Evolutionary conservation across 2,888 invertebrate genomes (phyloP), one percentile per base, ranked within the genome.

Genomic region (Pyrochroa serraticornis): DNA sequence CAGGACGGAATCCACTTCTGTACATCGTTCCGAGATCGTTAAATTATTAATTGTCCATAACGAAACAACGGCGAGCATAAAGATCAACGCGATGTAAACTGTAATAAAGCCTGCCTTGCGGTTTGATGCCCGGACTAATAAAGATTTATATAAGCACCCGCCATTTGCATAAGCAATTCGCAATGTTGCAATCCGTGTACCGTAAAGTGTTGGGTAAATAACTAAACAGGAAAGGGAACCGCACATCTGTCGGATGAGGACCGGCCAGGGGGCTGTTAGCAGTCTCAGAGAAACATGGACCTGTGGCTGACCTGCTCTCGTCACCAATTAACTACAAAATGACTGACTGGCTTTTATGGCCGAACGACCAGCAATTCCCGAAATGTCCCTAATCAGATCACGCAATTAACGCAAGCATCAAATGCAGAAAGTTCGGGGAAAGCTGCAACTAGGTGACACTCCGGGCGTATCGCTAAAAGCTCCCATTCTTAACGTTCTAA

Each of bases 291-390:
- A 53, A 39, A 53, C 45, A 34, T 46, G 32, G 53, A 53, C 53
- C 53, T 53, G 53, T 46, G 53, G 53, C 53, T 46, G 44, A 53
- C 53, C 53, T 53, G 46, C 45, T 7, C 53, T 53, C 53, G 39
- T 53, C 53, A 53, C 46, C 53, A 53, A 53, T 53, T 53, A 53
- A 53, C 53, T 53, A 53, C 53, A 30, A 53, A 53, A 53, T 53
- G 53, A 53, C 53, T 38, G 39, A 38, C 45, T 45, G 46, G 46
- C 46, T 53, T 53, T 53, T 53, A 53, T 53, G 45, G 53, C 46
- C 45, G 45, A 51, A 51, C 14, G 2, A 43, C n/a, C 43, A 13
- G 36, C 51, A 43, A 51, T 51, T 51, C 43, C 51, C 34, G 22
- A 22, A 22, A n/a, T n/a, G 43, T 30, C 12, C 36, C 43, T 51